Evolutionary conservation across 2,888 invertebrate genomes (phyloP), one percentile per base, ranked within the genome.

Genomic region (Cheilosia vulpina): DNA sequence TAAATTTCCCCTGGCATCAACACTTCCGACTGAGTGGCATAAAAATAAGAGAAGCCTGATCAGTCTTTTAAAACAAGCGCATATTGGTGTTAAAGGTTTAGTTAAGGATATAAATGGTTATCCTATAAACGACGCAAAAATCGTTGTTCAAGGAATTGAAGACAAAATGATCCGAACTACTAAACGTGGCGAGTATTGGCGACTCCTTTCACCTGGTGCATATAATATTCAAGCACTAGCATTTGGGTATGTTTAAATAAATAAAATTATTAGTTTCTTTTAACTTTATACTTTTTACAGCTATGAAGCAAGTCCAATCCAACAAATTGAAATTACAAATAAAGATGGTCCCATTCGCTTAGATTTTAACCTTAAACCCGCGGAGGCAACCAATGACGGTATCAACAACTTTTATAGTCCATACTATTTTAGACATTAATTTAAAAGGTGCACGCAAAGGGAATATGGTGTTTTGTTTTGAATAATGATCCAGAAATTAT

Each of bases 151-250:
- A 52, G 96, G 96, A 0, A 95, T 98, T 77, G 93, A 94, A 88
- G 93, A 95, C 62, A 98, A 99, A 91, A 94, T 95, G 69, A 94
- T 99, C 13, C 94, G 94, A 1, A 96, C 97, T 0, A 96, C 97
- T 0, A 93, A 93, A 52, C 93, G 94, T 21, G 99, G 99, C 5
- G 98, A 98, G 91, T 99, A 96, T 93, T 99, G 99, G 99, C 94
- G 99, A 80, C 93, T 99, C 62, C 93, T 99, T 34, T 93, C 97
- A 19, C 98, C 99, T 0, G 99, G 98, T 81, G 93, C 93, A 4
- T 99, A 99, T 91, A 94, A 94, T 34, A 93, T 98, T 87, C 94
- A 94, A 85, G 97, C 95, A 0, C 89, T 93, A 45, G 96, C 96
- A 63, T 94, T 94, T 90, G 96, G 97, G 96, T 97, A 92, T 93